Percentiles rank a stretch among this genome's conserved stretches.
These are phyloP conservation scores for Thyatira batis DNA, from an alignment of 2,888 invertebrate genomes.

Conservation along the genomic window DNA sequence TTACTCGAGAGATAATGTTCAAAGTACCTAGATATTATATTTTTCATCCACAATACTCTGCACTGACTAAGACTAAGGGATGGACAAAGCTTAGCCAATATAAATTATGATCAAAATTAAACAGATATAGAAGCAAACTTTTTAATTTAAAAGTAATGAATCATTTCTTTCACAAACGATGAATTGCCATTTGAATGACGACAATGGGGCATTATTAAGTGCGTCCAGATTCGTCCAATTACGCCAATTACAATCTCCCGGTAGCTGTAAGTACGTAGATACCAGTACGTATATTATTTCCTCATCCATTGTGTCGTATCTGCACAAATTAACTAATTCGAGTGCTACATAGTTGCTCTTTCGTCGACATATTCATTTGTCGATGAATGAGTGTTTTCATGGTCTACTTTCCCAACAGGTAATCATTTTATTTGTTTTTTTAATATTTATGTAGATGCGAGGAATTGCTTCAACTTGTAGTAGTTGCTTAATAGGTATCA, in stretches of 20 bases:
- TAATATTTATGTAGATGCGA: no score
- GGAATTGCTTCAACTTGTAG: no score
- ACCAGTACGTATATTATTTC: constrained; percentile 70
- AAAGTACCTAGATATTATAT: no score
- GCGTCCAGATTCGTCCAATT: constrained; percentile 80
- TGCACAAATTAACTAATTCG: constrained; percentile 80
- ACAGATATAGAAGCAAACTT: constrained; percentile 41
- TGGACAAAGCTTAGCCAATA: neutral
- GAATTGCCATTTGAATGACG: constrained; percentile 78
- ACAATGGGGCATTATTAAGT: constrained; percentile 79
- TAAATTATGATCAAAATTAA: neutral
- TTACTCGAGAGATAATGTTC: no score
- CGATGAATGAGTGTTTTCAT: constrained; percentile 33
- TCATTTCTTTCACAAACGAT: constrained; percentile 76
- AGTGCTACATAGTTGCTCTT: constrained; percentile 44
- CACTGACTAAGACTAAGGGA: neutral
- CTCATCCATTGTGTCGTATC: constrained; percentile 78
- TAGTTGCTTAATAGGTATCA: no score
- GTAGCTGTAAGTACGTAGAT: constrained; percentile 60
- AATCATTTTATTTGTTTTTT: no score
- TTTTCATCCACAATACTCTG: no score
- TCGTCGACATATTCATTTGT: constrained; percentile 31
- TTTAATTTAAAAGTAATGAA: constrained; percentile 73
- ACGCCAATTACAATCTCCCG: constrained; percentile 80
- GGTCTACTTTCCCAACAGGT: no score